Conservation (phyloP, 2,797 vertebrate genomes). For the Lophotriccus pileatus region DNA sequence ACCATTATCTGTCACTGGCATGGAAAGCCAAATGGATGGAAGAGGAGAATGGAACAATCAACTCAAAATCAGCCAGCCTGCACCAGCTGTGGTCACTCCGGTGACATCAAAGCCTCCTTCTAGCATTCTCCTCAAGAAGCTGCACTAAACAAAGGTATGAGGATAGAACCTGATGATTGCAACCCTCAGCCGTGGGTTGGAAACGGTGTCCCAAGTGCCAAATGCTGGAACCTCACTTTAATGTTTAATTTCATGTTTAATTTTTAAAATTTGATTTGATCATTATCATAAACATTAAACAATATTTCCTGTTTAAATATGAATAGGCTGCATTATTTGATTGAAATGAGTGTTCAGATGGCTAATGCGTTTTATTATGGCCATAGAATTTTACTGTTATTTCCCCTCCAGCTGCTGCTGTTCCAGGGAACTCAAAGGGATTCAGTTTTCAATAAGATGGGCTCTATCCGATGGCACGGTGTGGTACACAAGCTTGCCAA, state of each 20-base stretch:
- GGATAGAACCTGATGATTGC: not conserved
- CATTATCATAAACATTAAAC: conserved; percentile 67
- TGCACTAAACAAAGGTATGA: not conserved
- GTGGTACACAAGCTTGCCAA: conserved; percentile 18
- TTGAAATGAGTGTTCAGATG: conserved; percentile 74
- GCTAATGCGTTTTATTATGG: conserved; percentile 74
- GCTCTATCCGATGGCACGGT: not conserved
- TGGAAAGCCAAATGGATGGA: not conserved
- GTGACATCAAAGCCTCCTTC: not conserved
- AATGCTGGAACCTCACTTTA: conserved; percentile 56
- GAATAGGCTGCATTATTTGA: conserved; percentile 71
- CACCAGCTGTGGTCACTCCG: not conserved
- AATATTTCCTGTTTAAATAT: conserved; percentile 79
- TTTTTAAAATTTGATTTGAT: conserved; percentile 75
- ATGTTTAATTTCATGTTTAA: conserved; percentile 76
- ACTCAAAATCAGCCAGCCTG: not conserved
- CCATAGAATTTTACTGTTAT: conserved; percentile 74
- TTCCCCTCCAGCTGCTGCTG: conserved; percentile 70
- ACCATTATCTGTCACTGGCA: not conserved
- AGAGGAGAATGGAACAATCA: not conserved
- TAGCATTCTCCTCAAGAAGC: not conserved
- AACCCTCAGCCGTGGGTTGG: not conserved
- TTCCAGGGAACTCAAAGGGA: conserved; percentile 36
- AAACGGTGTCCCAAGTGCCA: not conserved
- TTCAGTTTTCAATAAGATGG: conserved; percentile 32